Percentiles rank a stretch among this genome's conserved stretches.
These are phyloP conservation scores for Muscina levida DNA, from an alignment of 2,888 invertebrate genomes.

Conservation along the genomic window DNA sequence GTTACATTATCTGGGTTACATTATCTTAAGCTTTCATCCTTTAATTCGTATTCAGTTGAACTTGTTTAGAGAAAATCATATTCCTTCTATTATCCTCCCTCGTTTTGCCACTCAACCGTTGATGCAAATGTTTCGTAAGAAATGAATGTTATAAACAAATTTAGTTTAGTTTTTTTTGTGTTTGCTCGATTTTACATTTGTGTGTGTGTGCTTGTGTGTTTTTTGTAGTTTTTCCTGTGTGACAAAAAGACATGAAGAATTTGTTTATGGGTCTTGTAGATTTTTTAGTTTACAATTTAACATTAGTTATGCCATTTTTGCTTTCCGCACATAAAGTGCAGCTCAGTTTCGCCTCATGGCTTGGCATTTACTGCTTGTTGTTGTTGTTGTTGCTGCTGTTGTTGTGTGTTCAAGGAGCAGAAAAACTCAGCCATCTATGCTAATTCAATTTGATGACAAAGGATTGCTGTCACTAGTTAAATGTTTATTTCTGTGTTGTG, in stretches of 20 bases:
- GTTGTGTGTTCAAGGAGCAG: background rate
- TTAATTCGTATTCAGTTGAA: no score
- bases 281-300: conserved; percentile 41
- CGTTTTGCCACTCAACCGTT: background rate
- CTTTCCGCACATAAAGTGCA: conserved; percentile 4
- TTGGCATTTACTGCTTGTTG: background rate
- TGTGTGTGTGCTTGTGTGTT: background rate
- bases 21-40: no score
- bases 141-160: conserved; percentile 39
- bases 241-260: conserved; percentile 43
- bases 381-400: conserved; percentile 28
- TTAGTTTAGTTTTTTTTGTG: conserved; percentile 11
- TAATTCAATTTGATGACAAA: conserved; percentile 64
- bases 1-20: no score
- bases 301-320: conserved; percentile 40
- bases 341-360: background rate
- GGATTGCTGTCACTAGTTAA: conserved; percentile 59
- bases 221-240: background rate
- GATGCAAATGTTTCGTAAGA: conserved; percentile 55
- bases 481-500: conserved; percentile 32
- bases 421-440: conserved; percentile 58
- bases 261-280: conserved; percentile 55
- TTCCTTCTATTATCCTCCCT: no score
- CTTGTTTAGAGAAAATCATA: no score
- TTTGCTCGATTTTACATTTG: no score